Evolutionary conservation across 1,140 invertebrate genomes (phyloP).

Genomic region (Nephotettix cincticeps): DNA sequence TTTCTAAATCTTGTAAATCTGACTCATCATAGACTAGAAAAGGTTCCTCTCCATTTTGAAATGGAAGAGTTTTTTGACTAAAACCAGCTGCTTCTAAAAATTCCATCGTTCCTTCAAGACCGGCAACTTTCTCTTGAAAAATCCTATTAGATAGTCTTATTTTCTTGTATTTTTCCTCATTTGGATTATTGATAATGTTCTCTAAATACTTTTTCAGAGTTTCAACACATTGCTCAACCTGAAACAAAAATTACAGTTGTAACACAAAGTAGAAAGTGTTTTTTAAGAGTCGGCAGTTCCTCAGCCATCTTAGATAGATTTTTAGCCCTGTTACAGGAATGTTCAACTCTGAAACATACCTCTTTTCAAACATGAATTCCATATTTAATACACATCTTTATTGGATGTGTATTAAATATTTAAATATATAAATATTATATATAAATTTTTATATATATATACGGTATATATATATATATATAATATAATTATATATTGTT

Average conservation of each 20-base stretch:
- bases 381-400: too few relatives aligned
- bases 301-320: too few relatives aligned
- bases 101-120: constrained; percentile 76
- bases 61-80: constrained; percentile 48
- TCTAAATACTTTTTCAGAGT: constrained; percentile 87
- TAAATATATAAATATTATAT: too few relatives aligned
- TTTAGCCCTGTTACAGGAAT: too few relatives aligned
- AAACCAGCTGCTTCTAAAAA: constrained; percentile 86
- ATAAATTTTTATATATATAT: too few relatives aligned
- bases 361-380: too few relatives aligned
- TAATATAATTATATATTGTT: too few relatives aligned
- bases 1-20: constrained; percentile 54
- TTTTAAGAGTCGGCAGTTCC: too few relatives aligned
- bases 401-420: too few relatives aligned
- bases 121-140: constrained; percentile 76
- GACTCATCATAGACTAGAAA: constrained; percentile 62
- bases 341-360: too few relatives aligned
- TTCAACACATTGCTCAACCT: constrained; percentile 78
- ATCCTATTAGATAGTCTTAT: constrained; percentile 82
- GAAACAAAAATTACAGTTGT: constrained; percentile 38
- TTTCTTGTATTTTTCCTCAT: constrained; percentile 87
- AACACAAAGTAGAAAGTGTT: too few relatives aligned
- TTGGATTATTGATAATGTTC: constrained; percentile 83
- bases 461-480: too few relatives aligned
- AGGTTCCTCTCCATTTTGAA: constrained; percentile 54